Evolutionary conservation across 2,113 vertebrate genomes (phyloP).

Genomic region (Tragelaphus strepsiceros): DNA sequence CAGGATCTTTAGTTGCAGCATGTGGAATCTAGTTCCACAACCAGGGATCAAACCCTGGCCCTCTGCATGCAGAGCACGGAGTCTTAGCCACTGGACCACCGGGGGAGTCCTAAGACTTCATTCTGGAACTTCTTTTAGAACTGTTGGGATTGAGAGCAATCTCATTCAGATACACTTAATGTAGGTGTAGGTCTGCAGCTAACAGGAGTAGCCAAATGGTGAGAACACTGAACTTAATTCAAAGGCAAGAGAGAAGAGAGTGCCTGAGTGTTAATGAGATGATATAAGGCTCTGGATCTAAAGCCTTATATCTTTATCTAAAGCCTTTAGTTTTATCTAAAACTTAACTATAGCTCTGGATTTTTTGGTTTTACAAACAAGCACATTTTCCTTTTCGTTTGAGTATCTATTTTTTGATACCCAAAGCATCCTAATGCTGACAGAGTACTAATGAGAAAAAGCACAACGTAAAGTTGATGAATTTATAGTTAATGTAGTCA

Average conservation of each 20-base stretch:
- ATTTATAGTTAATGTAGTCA: neutral
- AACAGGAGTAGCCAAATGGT: neutral
- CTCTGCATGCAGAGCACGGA: neutral
- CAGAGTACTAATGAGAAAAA: neutral
- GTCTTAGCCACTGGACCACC: neutral
- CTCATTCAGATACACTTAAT: neutral
- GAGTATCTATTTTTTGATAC: neutral
- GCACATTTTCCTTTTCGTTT: neutral
- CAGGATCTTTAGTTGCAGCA: neutral
- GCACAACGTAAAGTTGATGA: neutral
- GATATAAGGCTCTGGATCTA: neutral
- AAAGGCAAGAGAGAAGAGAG: neutral
- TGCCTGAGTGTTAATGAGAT: neutral
- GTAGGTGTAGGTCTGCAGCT: neutral
- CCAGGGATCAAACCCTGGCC: neutral
- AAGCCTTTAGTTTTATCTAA: neutral
- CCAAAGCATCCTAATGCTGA: neutral
- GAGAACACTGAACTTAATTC: neutral
- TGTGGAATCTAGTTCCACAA: neutral
- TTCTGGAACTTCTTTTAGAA: neutral
- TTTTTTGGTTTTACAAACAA: neutral
- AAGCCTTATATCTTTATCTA: neutral
- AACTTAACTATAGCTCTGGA: neutral
- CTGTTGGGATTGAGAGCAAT: neutral
- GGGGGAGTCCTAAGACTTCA: neutral